Percentiles rank a stretch among this genome's conserved stretches.
phyloP scores from a whole-genome alignment of 2,797 vertebrate species.

The Pithecia hirsuta region DNA sequence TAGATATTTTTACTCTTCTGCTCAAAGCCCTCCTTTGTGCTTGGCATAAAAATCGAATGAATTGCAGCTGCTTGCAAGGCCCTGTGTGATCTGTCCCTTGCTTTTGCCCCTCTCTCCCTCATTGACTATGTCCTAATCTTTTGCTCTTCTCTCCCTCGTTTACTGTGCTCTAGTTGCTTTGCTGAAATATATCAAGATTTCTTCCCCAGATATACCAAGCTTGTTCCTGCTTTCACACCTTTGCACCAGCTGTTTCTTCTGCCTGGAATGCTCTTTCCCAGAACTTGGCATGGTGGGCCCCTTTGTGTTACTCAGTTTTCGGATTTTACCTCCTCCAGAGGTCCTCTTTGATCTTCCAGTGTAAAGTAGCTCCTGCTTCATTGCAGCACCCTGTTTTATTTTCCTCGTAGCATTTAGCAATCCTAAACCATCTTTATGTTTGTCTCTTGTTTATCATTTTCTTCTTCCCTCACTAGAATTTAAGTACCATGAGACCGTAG shows the following conservation, averaged over 20 bases:
- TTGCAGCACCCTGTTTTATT: background rate
- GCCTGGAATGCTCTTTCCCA: background rate
- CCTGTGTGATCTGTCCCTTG: background rate
- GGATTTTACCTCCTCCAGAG: background rate
- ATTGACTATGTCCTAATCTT: background rate
- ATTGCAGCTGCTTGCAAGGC: background rate
- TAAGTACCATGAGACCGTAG: background rate
- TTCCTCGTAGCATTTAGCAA: background rate
- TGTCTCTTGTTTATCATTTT: background rate
- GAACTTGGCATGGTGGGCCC: background rate
- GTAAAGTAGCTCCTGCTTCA: background rate
- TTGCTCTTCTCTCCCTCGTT: background rate
- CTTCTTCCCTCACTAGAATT: background rate
- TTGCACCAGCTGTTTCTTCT: slow-evolving; percentile 30
- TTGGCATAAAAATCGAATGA: slow-evolving; percentile 8
- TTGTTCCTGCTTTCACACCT: background rate
- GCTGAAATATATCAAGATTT: background rate
- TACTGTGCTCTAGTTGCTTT: background rate
- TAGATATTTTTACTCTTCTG: background rate
- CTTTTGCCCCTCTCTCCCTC: background rate
- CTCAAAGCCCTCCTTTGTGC: background rate
- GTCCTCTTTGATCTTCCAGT: background rate
- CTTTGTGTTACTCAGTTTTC: background rate
- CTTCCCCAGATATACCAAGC: background rate
- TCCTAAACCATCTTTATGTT: background rate